Base-by-base conservation (phyloP, 2,113 vertebrate species). In the Cheirogaleus medius region DNA sequence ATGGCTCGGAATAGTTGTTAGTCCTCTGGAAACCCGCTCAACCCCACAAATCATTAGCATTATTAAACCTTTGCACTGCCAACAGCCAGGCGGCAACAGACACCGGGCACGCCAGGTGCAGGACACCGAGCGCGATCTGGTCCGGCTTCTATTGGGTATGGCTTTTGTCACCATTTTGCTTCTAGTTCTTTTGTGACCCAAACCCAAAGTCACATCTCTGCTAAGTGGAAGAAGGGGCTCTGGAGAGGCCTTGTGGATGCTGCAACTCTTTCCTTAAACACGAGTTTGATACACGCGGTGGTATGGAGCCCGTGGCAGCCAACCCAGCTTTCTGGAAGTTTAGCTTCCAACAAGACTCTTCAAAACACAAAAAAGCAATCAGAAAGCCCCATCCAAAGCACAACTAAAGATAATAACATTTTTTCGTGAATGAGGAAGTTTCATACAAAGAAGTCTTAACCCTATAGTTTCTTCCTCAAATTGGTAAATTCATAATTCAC, bases 61-160 rank as follows among this genome's bases (percentile, higher is more conserved):
- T 4, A 58, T 9, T 11, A 3, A 73, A 39, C 8, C 32, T 37
- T 6, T n/a, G n/a, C 29, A 0, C 37, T 0, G 6, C 18, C 6
- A 13, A 69, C 3, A 13, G 49, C 0, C 3, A 47, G 56, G 58
- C 2, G 71, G 78, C 34, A 15, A 39, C 2, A 34, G 74, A 32
- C 2, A 4, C 5, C 0, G 4, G 10, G 47, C 42, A 17, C 2
- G 6, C 17, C 3, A 6, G 23, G 21, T 1, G 23, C 0, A 15
- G 68, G 81, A 32, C 3, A 15, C 21, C 23, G 4, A 13, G 13
- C 9, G 6, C 0, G 1, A 8, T 3, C 1, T 1, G 18, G 29
- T 7, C 80, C 42, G 64, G 63, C 14, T 32, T 7, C 37, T 25
- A 13, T 14, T 18, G 12, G 32, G 34, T 6, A 9, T 49, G 73